Evolutionary conservation across 1,140 invertebrate species (phyloP), one percentile per base, ranked within the genome.

Genomic region (Coelopa frigida): DNA sequence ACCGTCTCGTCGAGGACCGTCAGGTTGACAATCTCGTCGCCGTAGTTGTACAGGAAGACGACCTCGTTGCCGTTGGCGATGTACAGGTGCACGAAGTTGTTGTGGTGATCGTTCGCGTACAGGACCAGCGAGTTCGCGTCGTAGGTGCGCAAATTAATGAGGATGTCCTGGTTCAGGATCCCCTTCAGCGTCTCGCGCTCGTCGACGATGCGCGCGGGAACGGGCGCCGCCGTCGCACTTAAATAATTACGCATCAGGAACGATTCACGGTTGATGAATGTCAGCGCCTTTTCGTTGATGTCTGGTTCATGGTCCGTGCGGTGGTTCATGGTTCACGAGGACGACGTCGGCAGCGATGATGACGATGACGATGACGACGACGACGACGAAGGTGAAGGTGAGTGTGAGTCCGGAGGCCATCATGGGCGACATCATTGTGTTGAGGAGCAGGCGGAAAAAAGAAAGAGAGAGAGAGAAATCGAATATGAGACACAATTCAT

Each of bases 71-170:
- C 82, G 48, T 85, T 81, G 44, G 82, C 79, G 23, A 94, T 82
- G 67, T 89, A 90, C 7, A 95, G 66, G 68, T 94, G 90, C 31
- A 93, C 82, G 68, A 96, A 95, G 68, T 96, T 96, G 55, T 94
- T 94, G 29, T 92, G 73, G 69, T 94, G 85, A 72, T 95, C 92
- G 62, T 94, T 91, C 5, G 89, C 87, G 58, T 94, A 94, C 1
- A 95, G 72, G 17, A 96, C 81, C 43, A 94, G 61, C 0, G 88
- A 84, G 52, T 85, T 78, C 23, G 77, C 75, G 54, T 90, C 87
- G 59, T 90, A 91, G 0, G 91, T 95, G 50, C 91, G 72, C 35
- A 95, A 72, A 70, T 92, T 94, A 41, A 95, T 76, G 6, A 93
- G 72, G 37, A 95, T 81, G 52, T 87, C 82, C 58, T 89, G 79